Percentiles rank a stretch among this genome's conserved stretches.
Evolutionary conservation across 2,888 invertebrate genomes (phyloP).

Genomic region (Serripes groenlandicus): DNA sequence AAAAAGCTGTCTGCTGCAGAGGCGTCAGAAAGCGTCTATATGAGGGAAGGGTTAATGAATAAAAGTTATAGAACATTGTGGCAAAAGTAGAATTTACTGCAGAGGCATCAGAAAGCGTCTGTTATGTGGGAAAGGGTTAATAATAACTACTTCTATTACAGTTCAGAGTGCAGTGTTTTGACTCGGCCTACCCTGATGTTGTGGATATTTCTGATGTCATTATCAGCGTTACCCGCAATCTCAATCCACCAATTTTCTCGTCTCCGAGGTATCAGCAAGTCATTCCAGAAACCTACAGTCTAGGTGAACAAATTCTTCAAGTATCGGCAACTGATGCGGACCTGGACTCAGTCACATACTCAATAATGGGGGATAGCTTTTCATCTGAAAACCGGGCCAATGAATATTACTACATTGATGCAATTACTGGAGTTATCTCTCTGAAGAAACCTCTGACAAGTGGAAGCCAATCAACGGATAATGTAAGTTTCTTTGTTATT

Average conservation of each 20-base stretch:
- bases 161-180: slow-evolving; percentile 71
- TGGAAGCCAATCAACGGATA: slow-evolving; percentile 68
- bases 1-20: too few relatives aligned
- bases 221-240: slow-evolving; percentile 75
- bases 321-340: slow-evolving; percentile 75
- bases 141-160: too few relatives aligned
- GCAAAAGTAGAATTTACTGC: too few relatives aligned
- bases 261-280: slow-evolving; percentile 69
- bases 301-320: slow-evolving; percentile 76
- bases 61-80: too few relatives aligned
- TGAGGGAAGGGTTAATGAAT: too few relatives aligned
- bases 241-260: slow-evolving; percentile 74
- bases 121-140: too few relatives aligned
- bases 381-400: slow-evolving; percentile 55
- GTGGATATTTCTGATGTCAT: slow-evolving; percentile 63
- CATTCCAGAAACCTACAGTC: slow-evolving; percentile 74
- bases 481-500: slow-evolving; percentile 64
- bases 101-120: too few relatives aligned
- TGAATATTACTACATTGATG: slow-evolving; percentile 77
- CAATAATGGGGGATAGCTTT: slow-evolving; percentile 76
- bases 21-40: too few relatives aligned
- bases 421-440: slow-evolving; percentile 75
- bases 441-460: slow-evolving; percentile 77
- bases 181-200: slow-evolving; percentile 73
- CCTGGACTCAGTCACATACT: slow-evolving; percentile 75